Percentiles rank a stretch among this genome's conserved stretches.
Evolutionary conservation across 1,140 invertebrate species (phyloP).

Genomic region (Sycobia sp.): DNA sequence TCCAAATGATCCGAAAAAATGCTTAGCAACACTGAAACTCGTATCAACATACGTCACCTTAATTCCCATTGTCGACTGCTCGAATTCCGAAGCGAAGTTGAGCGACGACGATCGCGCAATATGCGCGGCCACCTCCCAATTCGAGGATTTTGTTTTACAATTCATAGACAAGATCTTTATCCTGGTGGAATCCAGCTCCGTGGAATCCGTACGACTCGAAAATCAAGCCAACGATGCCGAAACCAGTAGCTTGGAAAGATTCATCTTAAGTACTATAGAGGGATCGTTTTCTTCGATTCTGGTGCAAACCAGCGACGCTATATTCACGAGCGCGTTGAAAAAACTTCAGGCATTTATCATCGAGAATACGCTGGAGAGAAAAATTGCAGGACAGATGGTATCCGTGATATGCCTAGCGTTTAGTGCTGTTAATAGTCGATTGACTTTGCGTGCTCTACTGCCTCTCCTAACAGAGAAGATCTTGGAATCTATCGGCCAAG

Average conservation of each 20-base stretch:
- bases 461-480: conserved; percentile 72
- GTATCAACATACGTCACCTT: conserved; percentile 76
- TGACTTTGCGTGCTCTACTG: conserved; percentile 73
- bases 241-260: conserved; percentile 71
- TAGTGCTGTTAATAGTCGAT: conserved; percentile 68
- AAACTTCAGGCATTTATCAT: conserved; percentile 78
- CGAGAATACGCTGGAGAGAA: conserved; percentile 78
- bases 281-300: conserved; percentile 49
- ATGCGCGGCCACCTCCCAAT: conserved; percentile 79
- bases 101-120: conserved; percentile 75
- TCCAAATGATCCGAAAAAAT: conserved; percentile 87
- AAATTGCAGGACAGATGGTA: conserved; percentile 79
- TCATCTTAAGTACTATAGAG: conserved; percentile 74
- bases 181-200: conserved; percentile 75
- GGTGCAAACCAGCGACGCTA: conserved; percentile 57
- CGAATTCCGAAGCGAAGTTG: conserved; percentile 70
- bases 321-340: conserved; percentile 72
- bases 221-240: conserved; percentile 51
- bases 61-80: conserved; percentile 84
- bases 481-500: conserved; percentile 62
- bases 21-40: conserved; percentile 78
- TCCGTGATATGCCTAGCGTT: conserved; percentile 70
- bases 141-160: conserved; percentile 88
- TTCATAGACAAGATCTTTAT: conserved; percentile 80
- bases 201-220: conserved; percentile 72